These are phyloP conservation scores for Electrona antarctica DNA, from an alignment of 2,113 vertebrate genomes.

Conservation along the genomic window DNA sequence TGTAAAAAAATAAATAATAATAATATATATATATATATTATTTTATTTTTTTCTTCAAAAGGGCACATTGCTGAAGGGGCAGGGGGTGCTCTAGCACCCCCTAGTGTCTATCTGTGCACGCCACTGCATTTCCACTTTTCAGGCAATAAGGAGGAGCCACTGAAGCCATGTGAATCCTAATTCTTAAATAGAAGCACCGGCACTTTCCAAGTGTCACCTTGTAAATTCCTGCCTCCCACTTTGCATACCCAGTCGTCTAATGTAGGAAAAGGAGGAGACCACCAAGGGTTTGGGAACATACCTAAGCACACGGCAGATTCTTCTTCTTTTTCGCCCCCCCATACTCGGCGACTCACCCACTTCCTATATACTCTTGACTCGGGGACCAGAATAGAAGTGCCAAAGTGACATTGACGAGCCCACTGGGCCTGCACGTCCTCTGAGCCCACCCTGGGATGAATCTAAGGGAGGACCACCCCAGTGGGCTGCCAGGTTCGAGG, in stretches of 20 bases:
- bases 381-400: slow-evolving; percentile 71
- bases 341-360: slow-evolving; percentile 53
- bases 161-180: slow-evolving; percentile 42
- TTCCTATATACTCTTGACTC: slow-evolving; percentile 40
- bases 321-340: slow-evolving; percentile 23
- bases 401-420: slow-evolving; percentile 67
- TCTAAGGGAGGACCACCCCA: slow-evolving; percentile 71
- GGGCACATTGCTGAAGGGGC: no score
- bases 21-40: no score
- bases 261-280: slow-evolving; percentile 61
- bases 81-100: no score
- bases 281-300: slow-evolving; percentile 66
- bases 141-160: slow-evolving; percentile 20
- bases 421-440: slow-evolving; percentile 58
- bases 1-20: no score
- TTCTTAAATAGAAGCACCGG: slow-evolving; percentile 38
- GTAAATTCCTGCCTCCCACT: slow-evolving; percentile 60
- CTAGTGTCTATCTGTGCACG: no score
- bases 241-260: slow-evolving; percentile 38
- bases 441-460: slow-evolving; percentile 69
- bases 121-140: slow-evolving; percentile 39
- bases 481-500: slow-evolving; percentile 49
- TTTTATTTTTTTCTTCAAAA: no score
- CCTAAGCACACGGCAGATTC: slow-evolving; percentile 55
- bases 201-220: slow-evolving; percentile 50